phyloP scores from a whole-genome alignment of 2,797 vertebrate species.

The Dallia pectoralis region DNA sequence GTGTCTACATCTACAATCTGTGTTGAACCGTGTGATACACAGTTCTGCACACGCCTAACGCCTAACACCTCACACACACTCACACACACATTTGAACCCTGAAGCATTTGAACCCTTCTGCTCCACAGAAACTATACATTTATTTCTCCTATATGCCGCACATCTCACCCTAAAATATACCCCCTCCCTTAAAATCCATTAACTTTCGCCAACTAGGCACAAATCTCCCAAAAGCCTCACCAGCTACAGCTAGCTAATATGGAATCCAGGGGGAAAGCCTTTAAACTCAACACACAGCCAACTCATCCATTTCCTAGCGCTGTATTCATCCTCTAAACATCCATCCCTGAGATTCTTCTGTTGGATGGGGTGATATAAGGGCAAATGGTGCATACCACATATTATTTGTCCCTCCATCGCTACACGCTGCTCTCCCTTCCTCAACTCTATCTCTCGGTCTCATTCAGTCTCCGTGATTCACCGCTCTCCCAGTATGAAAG shows the following conservation, averaged over 20 bases:
- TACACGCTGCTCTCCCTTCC: conserved; percentile 9
- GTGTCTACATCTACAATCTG: conserved; percentile 14
- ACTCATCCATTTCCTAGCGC: conserved; percentile 38
- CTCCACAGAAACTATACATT: conserved; percentile 41
- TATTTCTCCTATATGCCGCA: conserved; percentile 41
- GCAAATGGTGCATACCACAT: conserved; percentile 54
- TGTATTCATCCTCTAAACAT: conserved; percentile 33
- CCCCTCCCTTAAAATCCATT: conserved; percentile 57
- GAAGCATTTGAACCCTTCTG: conserved; percentile 14
- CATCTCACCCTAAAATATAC: conserved; percentile 36
- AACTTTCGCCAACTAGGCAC: conserved; percentile 52
- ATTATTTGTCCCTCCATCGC: conserved; percentile 26
- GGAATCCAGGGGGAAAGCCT: conserved; percentile 53
- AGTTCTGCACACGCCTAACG: no score
- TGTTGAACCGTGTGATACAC: no score
- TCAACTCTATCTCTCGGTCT: conserved; percentile 26
- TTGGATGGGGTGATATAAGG: conserved; percentile 53
- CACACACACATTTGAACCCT: conserved; percentile 7
- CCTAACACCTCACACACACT: conserved; percentile 15
- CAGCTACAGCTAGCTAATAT: conserved; percentile 34
- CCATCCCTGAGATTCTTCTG: conserved; percentile 44
- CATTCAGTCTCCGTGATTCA: conserved; percentile 42
- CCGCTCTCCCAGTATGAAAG: conserved; percentile 45
- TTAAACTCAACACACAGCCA: conserved; percentile 51
- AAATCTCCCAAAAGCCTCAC: conserved; percentile 47